Conservation (phyloP, 2,113 vertebrate species). For the Catharus fuscescens region DNA sequence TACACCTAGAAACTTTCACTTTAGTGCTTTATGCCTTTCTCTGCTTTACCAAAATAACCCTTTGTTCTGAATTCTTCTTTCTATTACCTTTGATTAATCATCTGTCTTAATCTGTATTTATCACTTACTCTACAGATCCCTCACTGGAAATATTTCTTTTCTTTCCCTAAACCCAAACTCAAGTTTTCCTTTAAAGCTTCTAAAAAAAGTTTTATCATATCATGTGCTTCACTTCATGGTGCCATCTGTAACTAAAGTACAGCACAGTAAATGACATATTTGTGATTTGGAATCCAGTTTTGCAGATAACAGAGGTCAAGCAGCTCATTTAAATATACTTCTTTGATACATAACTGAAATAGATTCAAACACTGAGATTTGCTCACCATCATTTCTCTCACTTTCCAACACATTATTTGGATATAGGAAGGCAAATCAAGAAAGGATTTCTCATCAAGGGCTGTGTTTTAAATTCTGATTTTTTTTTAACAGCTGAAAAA, state of each 20-base stretch:
- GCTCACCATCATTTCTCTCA: neutral
- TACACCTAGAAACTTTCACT: neutral
- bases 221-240: neutral
- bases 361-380: neutral
- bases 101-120: neutral
- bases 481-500: neutral
- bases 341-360: neutral
- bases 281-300: neutral
- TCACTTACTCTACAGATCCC: neutral
- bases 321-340: neutral
- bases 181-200: neutral
- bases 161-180: neutral
- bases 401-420: neutral
- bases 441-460: neutral
- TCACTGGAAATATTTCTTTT: neutral
- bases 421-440: neutral
- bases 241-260: neutral
- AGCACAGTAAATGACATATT: neutral
- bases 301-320: slow-evolving; percentile 4
- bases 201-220: neutral
- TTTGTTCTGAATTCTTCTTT: neutral
- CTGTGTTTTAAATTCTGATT: neutral
- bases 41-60: neutral
- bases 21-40: neutral
- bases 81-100: neutral